Evolutionary conservation across 92 coral and sea anemone genomes (phyloP), one percentile per base, ranked within the genome.

Genomic region (Anthopleura xanthogrammica): DNA sequence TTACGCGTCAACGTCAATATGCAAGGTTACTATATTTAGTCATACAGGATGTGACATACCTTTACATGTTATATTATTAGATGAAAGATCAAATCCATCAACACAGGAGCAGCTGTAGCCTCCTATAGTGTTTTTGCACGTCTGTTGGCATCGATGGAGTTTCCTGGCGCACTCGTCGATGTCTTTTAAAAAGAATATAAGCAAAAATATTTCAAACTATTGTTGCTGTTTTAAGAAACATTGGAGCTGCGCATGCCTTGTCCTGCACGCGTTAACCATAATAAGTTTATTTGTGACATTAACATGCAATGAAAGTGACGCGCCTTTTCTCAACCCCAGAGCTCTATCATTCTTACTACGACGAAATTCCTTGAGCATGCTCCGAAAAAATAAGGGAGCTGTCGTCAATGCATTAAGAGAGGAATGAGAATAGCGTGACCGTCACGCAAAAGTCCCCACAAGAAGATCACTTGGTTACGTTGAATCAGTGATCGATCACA

Each of bases 31-130:
- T 23, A 60, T 41, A n/a, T 46, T 57, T 56, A 76, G 76, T 24
- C 68, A 62, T 20, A n/a, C 39, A 62, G 70, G 70, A 83, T n/a
- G 22, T 23, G 24, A 48, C 82, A 16, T 87, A 87, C 90, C 90
- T 50, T 52, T 75, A 74, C 90, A 87, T 16, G 90, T 88, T 7
- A 84, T 48, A 72, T 88, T 88, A 12, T 88, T 85, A 7, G 75
- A 43, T 14, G 72, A 55, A 29, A 88, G 85, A 23, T 75, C 48
- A 66, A 88, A 88, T 46, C 88, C 85, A 36, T 55, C n/a, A 12
- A 79, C 79, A 64, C 91, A 88, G n/a, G 85, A 58, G 71, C 91
- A 90, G 62, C 55, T 75, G 56, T 87, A 90, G 36, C 88, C 77
- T 1, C 91, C 93, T 0, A 0, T 5, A 56, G 89, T 87, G 64